These are phyloP conservation scores for Phania funesta DNA, from an alignment of 2,888 invertebrate species.

Conservation along the genomic window DNA sequence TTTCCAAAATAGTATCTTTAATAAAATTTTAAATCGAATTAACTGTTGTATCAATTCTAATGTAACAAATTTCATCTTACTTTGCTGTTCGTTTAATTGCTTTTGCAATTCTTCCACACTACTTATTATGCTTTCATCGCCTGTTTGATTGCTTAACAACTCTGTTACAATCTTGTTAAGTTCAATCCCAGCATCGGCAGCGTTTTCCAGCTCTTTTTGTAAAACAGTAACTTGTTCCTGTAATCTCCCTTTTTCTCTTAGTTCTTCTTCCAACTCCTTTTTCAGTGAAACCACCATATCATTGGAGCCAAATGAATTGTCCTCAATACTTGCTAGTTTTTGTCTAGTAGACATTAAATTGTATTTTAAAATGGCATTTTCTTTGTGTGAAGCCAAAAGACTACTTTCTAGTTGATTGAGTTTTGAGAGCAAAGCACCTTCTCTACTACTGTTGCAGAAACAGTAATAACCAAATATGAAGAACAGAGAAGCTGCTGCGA, in stretches of 20 bases:
- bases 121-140: constrained; percentile 84
- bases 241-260: constrained; percentile 81
- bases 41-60: neutral
- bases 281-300: constrained; percentile 87
- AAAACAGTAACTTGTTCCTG: constrained; percentile 86
- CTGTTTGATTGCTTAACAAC: constrained; percentile 85
- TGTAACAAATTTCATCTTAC: constrained; percentile 69
- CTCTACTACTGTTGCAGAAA: constrained; percentile 87
- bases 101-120: constrained; percentile 85
- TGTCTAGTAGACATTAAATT: constrained; percentile 83
- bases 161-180: constrained; percentile 86
- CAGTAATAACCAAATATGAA: constrained; percentile 89
- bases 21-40: constrained; percentile 3
- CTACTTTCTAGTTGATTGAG: constrained; percentile 85
- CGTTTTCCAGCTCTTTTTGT: constrained; percentile 89
- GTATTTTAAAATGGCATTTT: constrained; percentile 85
- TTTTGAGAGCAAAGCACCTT: constrained; percentile 85
- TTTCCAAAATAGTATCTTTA: constrained; percentile 81
- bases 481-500: constrained; percentile 86
- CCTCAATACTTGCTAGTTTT: constrained; percentile 85
- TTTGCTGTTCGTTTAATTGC: constrained; percentile 85
- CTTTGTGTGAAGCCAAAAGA: constrained; percentile 83
- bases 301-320: constrained; percentile 86
- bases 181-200: constrained; percentile 90
- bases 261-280: constrained; percentile 83